phyloP scores from a whole-genome alignment of 2,113 vertebrate genomes.

The Cairina moschata region DNA sequence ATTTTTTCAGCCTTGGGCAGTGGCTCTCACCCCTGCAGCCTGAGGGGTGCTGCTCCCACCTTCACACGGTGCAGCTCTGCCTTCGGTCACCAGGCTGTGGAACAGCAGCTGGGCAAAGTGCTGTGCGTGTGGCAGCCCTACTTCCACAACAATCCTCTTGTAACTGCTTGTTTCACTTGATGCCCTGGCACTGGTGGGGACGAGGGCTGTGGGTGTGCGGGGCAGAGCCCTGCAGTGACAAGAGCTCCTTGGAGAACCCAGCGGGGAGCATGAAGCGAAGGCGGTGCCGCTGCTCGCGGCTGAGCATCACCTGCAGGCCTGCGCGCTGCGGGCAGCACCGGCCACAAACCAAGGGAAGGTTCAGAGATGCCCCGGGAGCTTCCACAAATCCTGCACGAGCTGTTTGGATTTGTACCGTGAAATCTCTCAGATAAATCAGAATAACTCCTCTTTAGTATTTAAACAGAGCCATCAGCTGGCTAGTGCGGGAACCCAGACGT shows the following conservation, averaged over 20 bases:
- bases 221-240: neutral
- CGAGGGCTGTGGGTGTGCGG: fast-evolving
- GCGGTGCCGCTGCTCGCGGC: neutral
- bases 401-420: neutral
- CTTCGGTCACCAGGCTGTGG: no score
- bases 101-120: fast-evolving
- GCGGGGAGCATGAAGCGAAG: fast-evolving
- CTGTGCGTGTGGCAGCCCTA: fast-evolving
- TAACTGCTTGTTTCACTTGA: neutral
- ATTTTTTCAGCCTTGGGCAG: fast-evolving
- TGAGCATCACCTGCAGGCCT: neutral
- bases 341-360: neutral
- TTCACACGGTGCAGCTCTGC: neutral
- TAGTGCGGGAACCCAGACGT: fast-evolving
- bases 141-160: fast-evolving
- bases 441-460: neutral
- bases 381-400: fast-evolving
- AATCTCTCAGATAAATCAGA: neutral
- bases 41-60: neutral
- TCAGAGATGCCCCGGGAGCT: neutral
- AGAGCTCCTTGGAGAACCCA: fast-evolving
- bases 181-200: neutral
- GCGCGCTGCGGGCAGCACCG: no score
- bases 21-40: neutral
- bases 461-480: neutral